Percentiles rank a stretch among this genome's conserved stretches.
These are phyloP conservation scores for Lasioglossum malachurum DNA, from an alignment of 2,888 invertebrate species.

Conservation along the genomic window DNA sequence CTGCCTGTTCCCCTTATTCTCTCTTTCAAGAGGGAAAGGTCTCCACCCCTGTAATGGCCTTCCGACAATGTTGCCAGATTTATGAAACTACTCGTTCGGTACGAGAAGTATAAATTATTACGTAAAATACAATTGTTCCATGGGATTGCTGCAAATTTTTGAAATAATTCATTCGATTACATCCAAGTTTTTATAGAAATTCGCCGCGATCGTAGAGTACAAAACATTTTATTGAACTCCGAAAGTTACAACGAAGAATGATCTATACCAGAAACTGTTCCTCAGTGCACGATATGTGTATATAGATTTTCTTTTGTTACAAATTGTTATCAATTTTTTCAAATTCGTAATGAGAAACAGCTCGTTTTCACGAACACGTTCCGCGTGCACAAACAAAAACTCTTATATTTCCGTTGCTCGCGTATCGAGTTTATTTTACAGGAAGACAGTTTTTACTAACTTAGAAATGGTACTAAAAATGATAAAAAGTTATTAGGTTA, in stretches of 20 bases:
- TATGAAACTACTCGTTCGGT: slow-evolving; percentile 41
- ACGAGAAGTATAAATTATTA: slow-evolving; percentile 16
- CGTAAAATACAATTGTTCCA: neutral
- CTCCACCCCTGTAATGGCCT: slow-evolving; percentile 75
- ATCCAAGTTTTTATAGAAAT: neutral
- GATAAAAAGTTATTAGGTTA: neutral
- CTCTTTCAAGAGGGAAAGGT: slow-evolving; percentile 68
- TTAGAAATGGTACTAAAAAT: neutral
- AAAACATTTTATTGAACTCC: neutral
- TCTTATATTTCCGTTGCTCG: neutral
- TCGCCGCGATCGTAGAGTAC: neutral
- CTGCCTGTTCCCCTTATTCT: slow-evolving; percentile 57
- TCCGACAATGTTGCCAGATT: slow-evolving; percentile 75
- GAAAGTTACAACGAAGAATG: neutral
- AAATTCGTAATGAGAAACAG: neutral
- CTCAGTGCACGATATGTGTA: neutral
- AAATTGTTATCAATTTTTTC: neutral
- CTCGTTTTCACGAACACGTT: neutral
- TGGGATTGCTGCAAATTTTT: neutral
- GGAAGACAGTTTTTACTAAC: too few species aligned
- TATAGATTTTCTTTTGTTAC: neutral
- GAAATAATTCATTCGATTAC: neutral
- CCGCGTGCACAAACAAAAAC: neutral
- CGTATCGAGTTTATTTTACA: neutral
- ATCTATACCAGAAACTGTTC: neutral